Percentiles rank a stretch among this genome's conserved stretches.
Evolutionary conservation across 2,888 invertebrate genomes (phyloP).

Genomic region (Mythimna vitellina): DNA sequence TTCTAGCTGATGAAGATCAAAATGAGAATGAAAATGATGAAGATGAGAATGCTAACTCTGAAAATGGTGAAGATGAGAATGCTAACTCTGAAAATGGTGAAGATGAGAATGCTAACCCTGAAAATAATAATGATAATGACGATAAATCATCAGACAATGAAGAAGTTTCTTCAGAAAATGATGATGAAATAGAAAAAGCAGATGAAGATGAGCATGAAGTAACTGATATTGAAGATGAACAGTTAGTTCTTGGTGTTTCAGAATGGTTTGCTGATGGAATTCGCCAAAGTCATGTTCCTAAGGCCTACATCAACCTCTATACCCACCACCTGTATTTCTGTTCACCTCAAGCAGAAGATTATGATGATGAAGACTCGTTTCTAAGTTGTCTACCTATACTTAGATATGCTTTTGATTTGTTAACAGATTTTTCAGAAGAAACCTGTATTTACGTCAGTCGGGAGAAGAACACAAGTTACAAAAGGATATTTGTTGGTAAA

Average conservation of each 20-base stretch:
- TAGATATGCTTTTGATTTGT: constrained; percentile 89
- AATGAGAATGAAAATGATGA: constrained; percentile 43
- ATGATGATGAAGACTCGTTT: constrained; percentile 90
- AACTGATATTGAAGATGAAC: constrained; percentile 57
- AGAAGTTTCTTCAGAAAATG: constrained; percentile 60
- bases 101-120: constrained; percentile 52
- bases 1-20: constrained; percentile 56
- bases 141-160: constrained; percentile 61
- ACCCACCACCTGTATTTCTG: constrained; percentile 92
- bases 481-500: constrained; percentile 73
- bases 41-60: constrained; percentile 52
- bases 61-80: constrained; percentile 52
- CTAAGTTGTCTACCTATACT: constrained; percentile 91
- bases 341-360: constrained; percentile 94
- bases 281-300: constrained; percentile 91
- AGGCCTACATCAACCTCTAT: constrained; percentile 93
- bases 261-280: constrained; percentile 92
- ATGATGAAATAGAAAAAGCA: constrained; percentile 59
- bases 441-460: constrained; percentile 81
- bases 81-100: constrained; percentile 57
- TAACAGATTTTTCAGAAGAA: constrained; percentile 82
- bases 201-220: constrained; percentile 56
- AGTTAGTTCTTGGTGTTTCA: constrained; percentile 82
- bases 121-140: constrained; percentile 50
- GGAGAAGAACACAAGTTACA: constrained; percentile 77